Evolutionary conservation across 2,113 vertebrate genomes (phyloP).

Genomic region (Ptilonorhynchus violaceus): DNA sequence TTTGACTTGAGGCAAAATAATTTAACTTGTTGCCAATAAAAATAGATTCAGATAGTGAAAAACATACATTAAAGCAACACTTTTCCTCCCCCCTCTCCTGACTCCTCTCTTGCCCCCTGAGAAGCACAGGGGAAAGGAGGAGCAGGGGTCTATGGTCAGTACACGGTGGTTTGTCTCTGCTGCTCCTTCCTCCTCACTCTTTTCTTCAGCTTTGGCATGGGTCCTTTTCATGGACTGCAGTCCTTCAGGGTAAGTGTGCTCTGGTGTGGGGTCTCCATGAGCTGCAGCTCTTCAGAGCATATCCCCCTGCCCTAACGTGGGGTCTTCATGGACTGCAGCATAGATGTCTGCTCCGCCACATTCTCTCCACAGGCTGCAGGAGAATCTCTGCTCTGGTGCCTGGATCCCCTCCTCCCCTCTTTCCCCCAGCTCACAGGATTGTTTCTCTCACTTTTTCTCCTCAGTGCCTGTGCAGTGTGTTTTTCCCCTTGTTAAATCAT

Average conservation of each 20-base stretch:
- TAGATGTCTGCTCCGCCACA: not conserved
- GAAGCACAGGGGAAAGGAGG: not conserved
- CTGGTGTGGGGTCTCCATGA: not conserved
- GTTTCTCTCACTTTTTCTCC: not conserved
- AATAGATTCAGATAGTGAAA: not conserved
- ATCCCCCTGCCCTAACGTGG: accelerated
- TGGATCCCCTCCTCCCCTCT: not conserved
- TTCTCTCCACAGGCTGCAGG: not conserved
- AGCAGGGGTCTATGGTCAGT: not conserved
- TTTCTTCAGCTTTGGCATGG: not conserved
- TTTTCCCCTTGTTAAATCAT: not conserved
- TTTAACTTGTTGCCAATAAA: not conserved
- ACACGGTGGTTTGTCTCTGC: not conserved
- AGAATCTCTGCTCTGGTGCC: not conserved
- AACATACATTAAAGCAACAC: not conserved
- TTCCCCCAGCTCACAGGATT: not conserved
- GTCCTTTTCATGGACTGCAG: not conserved
- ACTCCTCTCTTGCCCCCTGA: not conserved
- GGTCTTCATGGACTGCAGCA: not conserved
- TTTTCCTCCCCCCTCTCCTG: not conserved
- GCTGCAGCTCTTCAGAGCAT: not conserved
- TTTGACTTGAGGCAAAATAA: not conserved
- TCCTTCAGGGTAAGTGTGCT: not conserved
- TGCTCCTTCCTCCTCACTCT: not conserved
- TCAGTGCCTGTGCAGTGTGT: not conserved